Evolutionary conservation across 2,113 vertebrate species (phyloP), one percentile per base, ranked within the genome.

Genomic region (Meriones unguiculatus): DNA sequence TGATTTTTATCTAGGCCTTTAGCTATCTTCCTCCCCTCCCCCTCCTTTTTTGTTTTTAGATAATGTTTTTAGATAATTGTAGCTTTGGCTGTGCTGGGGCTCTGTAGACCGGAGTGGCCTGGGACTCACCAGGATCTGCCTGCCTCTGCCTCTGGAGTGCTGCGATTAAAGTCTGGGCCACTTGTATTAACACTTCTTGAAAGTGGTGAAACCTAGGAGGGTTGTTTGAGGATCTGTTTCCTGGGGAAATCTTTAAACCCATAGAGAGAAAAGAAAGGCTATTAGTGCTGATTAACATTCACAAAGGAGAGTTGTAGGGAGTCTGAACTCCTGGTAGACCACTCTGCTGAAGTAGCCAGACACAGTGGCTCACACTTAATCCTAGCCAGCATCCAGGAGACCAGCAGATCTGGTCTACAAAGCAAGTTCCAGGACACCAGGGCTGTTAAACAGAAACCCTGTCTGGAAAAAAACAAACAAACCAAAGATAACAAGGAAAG

Each of bases 221-320:
- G 46, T 46, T 46, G 46, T 46, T 46, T 46, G 70, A 91, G 32
- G 22, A 25, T 87, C 46, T 93, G 20, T 59, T 92, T 95, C n/a
- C 52, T 88, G 75, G 91, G 76, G 73, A 75, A 95, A 89, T 88
- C 25, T 85, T 95, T 70, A 96, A 95, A 93, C 12, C 59, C 87
- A 87, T 92, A 70, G 22, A 84, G 92, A 82, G 59, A 94, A 67
- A 73, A 67, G 3, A 92, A 90, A 86, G 89, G 15, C 15, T 90
- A 28, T 77, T 69, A 46, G n/a, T 78, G 94, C n/a, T 92, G 35
- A 93, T 93, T 87, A 80, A 87, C 24, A 67, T 95, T 93, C 90
- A 90, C 87, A 89, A 95, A 94, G 69, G 6, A 57, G 62, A 81
- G 38, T 78, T 73, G 70, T 82, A 80, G 20, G 14, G 90, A 95